Evolutionary conservation across 2,113 vertebrate species (phyloP).

Genomic region (Alligator mississippiensis): DNA sequence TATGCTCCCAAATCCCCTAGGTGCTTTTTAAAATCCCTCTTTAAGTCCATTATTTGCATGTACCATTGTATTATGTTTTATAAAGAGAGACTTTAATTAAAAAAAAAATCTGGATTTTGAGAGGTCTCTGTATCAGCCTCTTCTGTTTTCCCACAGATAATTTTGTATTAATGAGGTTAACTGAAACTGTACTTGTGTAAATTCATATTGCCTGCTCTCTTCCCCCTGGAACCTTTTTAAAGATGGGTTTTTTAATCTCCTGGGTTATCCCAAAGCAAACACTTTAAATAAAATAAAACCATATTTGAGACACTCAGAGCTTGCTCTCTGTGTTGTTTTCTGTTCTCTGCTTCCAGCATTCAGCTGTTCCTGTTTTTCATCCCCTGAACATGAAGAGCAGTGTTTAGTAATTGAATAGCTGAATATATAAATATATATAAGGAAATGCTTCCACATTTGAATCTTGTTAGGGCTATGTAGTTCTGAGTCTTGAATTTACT

Average conservation of each 20-base stretch:
- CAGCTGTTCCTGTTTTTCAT: background rate
- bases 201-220: background rate
- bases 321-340: background rate
- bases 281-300: conserved; percentile 6
- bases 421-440: background rate
- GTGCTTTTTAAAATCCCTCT: background rate
- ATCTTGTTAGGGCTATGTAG: background rate
- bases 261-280: conserved; percentile 15
- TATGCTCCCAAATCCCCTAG: background rate
- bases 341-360: conserved; percentile 4
- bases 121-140: background rate
- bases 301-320: background rate
- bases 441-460: background rate
- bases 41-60: background rate
- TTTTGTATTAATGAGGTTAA: conserved; percentile 53
- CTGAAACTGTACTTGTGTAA: conserved; percentile 15
- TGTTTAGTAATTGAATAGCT: background rate
- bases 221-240: background rate
- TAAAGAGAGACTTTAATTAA: background rate
- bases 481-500: background rate
- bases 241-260: conserved; percentile 12
- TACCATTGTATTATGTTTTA: background rate
- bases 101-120: background rate
- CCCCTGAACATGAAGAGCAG: background rate
- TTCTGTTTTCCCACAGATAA: background rate